A percentile compares a stretch with the other conserved stretches of the same genome.
phyloP scores from a whole-genome alignment of 1,140 invertebrate genomes.

The Acromyrmex echinatior region DNA sequence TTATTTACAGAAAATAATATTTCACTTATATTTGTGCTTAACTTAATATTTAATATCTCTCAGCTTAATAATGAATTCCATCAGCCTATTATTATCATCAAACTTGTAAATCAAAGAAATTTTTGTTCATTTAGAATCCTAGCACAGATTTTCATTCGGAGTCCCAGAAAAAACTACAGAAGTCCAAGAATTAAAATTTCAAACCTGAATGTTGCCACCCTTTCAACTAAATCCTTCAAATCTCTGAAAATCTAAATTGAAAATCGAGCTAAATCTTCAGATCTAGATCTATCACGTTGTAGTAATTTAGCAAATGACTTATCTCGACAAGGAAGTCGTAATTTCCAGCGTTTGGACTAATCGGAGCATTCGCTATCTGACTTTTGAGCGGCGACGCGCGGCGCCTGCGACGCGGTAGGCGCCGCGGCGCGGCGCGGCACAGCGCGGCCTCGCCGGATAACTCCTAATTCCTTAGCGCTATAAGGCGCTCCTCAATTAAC shows the following conservation, averaged over 20 bases:
- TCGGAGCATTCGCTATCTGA: conserved; percentile 19
- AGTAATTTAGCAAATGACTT: not conserved
- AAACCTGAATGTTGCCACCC: not conserved
- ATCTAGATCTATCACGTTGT: not conserved
- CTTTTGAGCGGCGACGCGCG: not conserved
- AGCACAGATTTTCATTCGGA: not conserved
- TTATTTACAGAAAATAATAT: not conserved
- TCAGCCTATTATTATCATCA: not conserved
- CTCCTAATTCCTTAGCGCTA: conserved; percentile 73
- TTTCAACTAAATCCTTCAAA: not conserved
- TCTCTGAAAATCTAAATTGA: not conserved
- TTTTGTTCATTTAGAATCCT: not conserved
- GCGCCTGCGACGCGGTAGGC: not conserved
- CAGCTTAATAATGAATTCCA: not conserved
- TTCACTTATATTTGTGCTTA: not conserved
- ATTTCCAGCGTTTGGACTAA: conserved; percentile 3
- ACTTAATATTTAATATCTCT: not conserved
- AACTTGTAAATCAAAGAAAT: not conserved
- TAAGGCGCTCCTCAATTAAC: conserved; percentile 76
- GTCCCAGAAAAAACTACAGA: not conserved
- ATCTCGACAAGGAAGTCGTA: not conserved
- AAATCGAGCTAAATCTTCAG: not conserved
- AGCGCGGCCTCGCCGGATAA: conserved; percentile 25
- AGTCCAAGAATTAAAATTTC: not conserved
- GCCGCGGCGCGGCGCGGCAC: too few species aligned